Evolutionary conservation across 2,797 vertebrate species (phyloP).

Genomic region (Sebastes oblongus): DNA sequence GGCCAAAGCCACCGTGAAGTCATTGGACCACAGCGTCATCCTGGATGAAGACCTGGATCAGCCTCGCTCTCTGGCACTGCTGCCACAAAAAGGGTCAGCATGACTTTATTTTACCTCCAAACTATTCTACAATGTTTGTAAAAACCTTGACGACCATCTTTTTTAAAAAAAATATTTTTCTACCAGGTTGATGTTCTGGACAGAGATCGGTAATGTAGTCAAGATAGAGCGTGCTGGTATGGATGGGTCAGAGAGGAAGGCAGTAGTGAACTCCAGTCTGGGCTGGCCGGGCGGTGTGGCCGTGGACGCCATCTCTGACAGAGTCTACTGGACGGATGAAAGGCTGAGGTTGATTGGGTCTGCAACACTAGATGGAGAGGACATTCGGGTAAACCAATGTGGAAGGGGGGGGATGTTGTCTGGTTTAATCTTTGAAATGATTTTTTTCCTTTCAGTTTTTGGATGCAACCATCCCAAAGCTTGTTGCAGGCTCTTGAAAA

Average conservation of each 20-base stretch:
- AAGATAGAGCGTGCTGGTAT: constrained; percentile 89
- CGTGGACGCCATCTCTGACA: constrained; percentile 82
- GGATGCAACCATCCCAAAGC: fast-evolving
- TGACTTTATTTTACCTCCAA: not conserved
- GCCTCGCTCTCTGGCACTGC: constrained; percentile 86
- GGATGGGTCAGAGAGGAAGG: constrained; percentile 86
- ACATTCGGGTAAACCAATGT: constrained; percentile 76
- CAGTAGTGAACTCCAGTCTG: constrained; percentile 82
- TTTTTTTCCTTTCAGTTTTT: not conserved
- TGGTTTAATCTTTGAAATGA: not conserved
- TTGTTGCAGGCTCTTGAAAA: not conserved
- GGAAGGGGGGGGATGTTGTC: not conserved
- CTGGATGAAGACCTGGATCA: constrained; percentile 86
- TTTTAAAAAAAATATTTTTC: not conserved
- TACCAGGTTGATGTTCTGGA: constrained; percentile 92
- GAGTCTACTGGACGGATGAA: constrained; percentile 93
- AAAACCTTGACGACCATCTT: not conserved
- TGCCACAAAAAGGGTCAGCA: constrained; percentile 88
- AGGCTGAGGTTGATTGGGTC: constrained; percentile 88
- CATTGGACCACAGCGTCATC: constrained; percentile 79
- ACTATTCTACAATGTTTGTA: not conserved
- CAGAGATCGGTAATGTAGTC: constrained; percentile 84
- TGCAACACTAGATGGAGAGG: constrained; percentile 84
- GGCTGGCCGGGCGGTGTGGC: constrained; percentile 90
- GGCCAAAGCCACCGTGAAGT: constrained; percentile 60